Evolutionary conservation across 2,113 vertebrate genomes (phyloP).

Genomic region (Amphilophus citrinellus): DNA sequence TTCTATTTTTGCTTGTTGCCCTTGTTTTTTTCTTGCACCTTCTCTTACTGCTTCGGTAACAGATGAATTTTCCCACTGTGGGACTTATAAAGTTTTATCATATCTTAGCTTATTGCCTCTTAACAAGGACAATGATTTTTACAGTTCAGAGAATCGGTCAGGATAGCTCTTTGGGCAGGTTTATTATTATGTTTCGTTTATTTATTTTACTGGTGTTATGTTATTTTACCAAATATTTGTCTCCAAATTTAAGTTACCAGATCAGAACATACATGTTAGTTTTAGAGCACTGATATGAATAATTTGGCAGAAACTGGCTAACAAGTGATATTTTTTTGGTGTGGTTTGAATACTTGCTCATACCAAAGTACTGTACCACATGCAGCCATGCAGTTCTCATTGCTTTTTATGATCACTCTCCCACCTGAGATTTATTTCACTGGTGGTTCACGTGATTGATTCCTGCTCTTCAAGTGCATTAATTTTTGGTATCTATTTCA

Average conservation of each 20-base stretch:
- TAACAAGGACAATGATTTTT: not conserved
- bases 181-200: no score
- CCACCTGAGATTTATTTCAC: no score
- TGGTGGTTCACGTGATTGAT: not conserved
- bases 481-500: not conserved
- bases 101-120: not conserved
- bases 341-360: no score
- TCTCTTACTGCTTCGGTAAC: no score
- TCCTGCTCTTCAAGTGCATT: not conserved
- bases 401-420: no score
- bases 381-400: no score
- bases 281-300: not conserved
- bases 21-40: no score
- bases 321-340: not conserved
- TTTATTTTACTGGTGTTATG: rapidly evolving
- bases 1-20: no score
- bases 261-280: not conserved
- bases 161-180: not conserved
- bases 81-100: no score
- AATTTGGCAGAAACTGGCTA: not conserved
- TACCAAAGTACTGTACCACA: not conserved
- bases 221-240: not conserved
- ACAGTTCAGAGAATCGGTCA: not conserved
- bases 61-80: no score
- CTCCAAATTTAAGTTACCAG: not conserved